phyloP scores from a whole-genome alignment of 1,140 invertebrate species.

The Coptotermes formosanus region DNA sequence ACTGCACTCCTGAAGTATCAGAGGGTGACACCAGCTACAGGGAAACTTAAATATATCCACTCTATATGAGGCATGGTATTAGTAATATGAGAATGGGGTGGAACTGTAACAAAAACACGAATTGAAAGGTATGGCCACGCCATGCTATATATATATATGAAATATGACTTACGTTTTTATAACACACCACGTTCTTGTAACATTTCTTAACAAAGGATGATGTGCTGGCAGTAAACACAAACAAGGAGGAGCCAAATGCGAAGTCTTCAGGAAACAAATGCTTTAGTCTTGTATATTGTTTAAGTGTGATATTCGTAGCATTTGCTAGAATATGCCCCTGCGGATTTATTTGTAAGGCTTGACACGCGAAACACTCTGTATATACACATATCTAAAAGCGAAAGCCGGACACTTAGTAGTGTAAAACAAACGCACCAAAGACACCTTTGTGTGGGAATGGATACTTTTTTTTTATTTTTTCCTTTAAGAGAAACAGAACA shows the following conservation, averaged over 20 bases:
- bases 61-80: background rate
- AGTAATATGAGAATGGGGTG: background rate
- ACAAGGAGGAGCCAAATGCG: background rate
- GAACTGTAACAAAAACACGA: background rate
- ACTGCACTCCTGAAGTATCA: no score
- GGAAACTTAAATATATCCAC: background rate
- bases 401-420: background rate
- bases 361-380: no score
- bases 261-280: background rate
- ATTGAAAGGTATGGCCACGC: background rate
- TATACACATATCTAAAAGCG: no score
- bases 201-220: background rate
- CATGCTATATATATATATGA: constrained; percentile 1
- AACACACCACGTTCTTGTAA: background rate
- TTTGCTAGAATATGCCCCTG: background rate
- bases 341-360: no score
- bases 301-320: background rate
- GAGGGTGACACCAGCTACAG: background rate
- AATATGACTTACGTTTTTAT: background rate
- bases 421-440: background rate
- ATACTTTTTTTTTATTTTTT: background rate
- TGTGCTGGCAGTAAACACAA: background rate
- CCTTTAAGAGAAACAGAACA: background rate
- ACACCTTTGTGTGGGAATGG: background rate
- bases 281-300: background rate